phyloP scores from a whole-genome alignment of 2,888 invertebrate genomes.

The Podotricha telesiphe region DNA sequence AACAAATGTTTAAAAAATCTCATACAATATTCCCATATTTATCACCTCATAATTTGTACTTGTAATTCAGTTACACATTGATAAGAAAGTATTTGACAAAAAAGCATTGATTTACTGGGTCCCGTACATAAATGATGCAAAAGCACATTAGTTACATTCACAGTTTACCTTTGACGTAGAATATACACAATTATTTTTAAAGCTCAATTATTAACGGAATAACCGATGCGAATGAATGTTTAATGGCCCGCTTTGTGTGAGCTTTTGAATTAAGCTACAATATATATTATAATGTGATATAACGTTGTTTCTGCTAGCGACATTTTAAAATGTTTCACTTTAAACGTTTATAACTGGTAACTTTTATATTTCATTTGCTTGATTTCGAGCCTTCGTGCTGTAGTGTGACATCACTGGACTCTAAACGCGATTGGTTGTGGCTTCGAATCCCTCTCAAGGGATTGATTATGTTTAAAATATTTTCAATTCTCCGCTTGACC shows the following conservation, averaged over 20 bases:
- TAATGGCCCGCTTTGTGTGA: slow-evolving; percentile 19
- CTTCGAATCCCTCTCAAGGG: no score
- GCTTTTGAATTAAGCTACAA: slow-evolving; percentile 20
- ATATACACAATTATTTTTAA: slow-evolving; percentile 12
- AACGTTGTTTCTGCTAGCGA: slow-evolving; percentile 7
- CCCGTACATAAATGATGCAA: background rate
- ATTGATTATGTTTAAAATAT: no score
- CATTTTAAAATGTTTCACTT: background rate
- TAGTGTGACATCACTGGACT: no score
- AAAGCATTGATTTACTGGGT: slow-evolving; percentile 23
- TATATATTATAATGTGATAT: slow-evolving; percentile 16
- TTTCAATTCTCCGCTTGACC: no score
- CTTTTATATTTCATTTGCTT: background rate
- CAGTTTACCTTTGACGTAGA: background rate
- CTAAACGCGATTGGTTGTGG: no score
- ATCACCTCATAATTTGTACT: slow-evolving; percentile 21
- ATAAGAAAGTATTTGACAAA: no score
- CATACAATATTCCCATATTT: background rate
- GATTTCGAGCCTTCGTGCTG: no score
- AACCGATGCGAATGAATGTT: slow-evolving; percentile 24
- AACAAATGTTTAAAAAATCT: no score
- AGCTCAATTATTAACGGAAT: slow-evolving; percentile 19
- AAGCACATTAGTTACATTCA: background rate
- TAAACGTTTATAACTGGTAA: slow-evolving; percentile 5
- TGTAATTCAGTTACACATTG: slow-evolving; percentile 31